Evolutionary conservation across 1,140 invertebrate species (phyloP), one percentile per base, ranked within the genome.

Genomic region (Drosophila sulfurigaster): DNA sequence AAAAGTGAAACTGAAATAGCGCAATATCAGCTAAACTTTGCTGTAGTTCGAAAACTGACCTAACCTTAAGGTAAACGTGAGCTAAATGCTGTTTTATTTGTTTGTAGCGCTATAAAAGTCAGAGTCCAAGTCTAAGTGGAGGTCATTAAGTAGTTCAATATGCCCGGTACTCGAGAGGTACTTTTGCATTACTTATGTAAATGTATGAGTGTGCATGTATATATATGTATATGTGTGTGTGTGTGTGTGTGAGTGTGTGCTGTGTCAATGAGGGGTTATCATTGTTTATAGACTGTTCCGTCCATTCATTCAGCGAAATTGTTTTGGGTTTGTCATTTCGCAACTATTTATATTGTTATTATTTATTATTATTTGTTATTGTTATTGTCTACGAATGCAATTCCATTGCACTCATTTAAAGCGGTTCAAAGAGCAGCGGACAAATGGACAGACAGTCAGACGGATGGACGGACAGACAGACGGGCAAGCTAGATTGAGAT

Each of bases 301-400:
- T 46, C 13, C 73, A 82, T 87, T 87, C 83, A 87, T 87, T 87
- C 73, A 81, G 78, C 67, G 73, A 66, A 68, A 68, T 58, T 68
- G 48, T 62, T 52, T 70, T 45, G 45, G 56, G 6, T 71, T 57
- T 77, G 63, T 87, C 83, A 88, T 88, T 75, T 75, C 73, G 48
- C 63, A 88, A 81, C 77, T 80, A 87, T 87, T 87, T 57, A 56
- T 56, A 56, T 32, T 62, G 60, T 65, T 69, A 67, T 78, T 78
- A 66, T 74, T 25, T 57, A 3, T 41, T 41, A 15, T 41, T 56
- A 5, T 35, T 48, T 66, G 32, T 57, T 57, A 41, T 41, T 65
- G 56, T 59, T 69, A 74, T 69, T 78, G 70, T 73, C 52, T 68
- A 48, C 63, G 56, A 52, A 51, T 67, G 63, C 67, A 62, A 54